Base-by-base conservation (phyloP, 2,888 invertebrate species). In the Graphium colonna region DNA sequence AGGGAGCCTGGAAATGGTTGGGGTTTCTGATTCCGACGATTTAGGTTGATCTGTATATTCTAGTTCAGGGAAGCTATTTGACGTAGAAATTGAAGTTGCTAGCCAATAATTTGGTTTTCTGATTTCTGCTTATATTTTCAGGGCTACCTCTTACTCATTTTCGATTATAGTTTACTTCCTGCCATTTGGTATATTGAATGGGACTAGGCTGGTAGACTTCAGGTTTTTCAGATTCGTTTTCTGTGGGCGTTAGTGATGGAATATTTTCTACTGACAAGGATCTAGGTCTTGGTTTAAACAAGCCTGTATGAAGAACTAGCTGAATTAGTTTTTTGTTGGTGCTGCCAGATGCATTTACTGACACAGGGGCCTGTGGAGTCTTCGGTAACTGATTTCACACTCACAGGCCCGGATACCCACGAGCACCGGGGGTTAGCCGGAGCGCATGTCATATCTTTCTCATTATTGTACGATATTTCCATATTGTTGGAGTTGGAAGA, bases 321-420 rank as follows among this genome's bases (percentile, higher is more conserved):
- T 21, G 47, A 38, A 47, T 10, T 18, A 33, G 36, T n/a, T n/a
- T n/a, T n/a, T n/a, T n/a, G n/a, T n/a, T n/a, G n/a, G n/a, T n/a
- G n/a, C n/a, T n/a, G n/a, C n/a, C n/a, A n/a, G n/a, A n/a, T n/a
- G n/a, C n/a, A n/a, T n/a, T n/a, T n/a, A n/a, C n/a, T n/a, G n/a
- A 8, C 42, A 18, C 36, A 43, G 43, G 36, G 39, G 42, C 43
- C 51, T 51, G 36, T 26, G 42, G 16, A 36, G 43, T 51, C 43
- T 43, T 33, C 21, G 51, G 43, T 43, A 51, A 16, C 33, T 26
- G 3, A 49, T 49, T 49, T 28, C 40, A 53, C 51, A 56, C 50
- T 36, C 50, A 8, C 44, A 16, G 31, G 53, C 51, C 51, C 52
- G 52, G 56, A 33, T 50, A 56, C 51, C 53, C 16, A 40, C 17